These are phyloP conservation scores for Teleopsis dalmanni DNA, from an alignment of 1,140 invertebrate genomes.

Conservation along the genomic window DNA sequence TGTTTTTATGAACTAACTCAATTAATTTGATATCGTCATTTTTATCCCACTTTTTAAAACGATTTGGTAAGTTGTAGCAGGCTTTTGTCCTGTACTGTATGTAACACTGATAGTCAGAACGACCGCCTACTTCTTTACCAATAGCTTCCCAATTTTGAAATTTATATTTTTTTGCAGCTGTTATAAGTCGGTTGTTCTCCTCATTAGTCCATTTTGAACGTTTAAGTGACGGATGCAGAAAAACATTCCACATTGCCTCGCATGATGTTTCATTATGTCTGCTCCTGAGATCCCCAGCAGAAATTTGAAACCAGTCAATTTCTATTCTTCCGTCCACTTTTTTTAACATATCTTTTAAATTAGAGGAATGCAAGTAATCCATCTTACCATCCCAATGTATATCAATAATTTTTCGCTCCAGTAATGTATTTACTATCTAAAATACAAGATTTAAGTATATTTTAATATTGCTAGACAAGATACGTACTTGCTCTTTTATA, in stretches of 20 bases:
- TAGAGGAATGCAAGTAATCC: too few relatives aligned
- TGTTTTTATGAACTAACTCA: conserved; percentile 49
- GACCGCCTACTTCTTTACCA: conserved; percentile 47
- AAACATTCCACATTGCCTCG: conserved; percentile 58
- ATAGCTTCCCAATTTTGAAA: conserved; percentile 59
- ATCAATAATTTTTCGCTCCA: too few relatives aligned
- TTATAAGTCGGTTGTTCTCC: conserved; percentile 51
- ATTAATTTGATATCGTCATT: conserved; percentile 53
- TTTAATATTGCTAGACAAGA: too few relatives aligned
- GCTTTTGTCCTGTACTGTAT: conserved; percentile 53
- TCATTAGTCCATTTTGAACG: conserved; percentile 51
- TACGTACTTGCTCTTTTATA: conserved; percentile 39
- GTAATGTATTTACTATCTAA: too few relatives aligned
- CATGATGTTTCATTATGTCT: conserved; percentile 50
- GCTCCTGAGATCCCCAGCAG: conserved; percentile 42
- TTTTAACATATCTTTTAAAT: conserved; percentile 10
- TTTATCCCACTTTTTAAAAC: conserved; percentile 48
- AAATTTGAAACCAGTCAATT: conserved; percentile 44
- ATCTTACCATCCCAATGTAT: too few relatives aligned
- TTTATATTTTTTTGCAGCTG: conserved; percentile 45
- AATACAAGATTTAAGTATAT: too few relatives aligned
- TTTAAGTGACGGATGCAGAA: conserved; percentile 57
- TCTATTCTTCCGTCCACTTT: conserved; percentile 20
- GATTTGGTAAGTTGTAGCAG: conserved; percentile 20
- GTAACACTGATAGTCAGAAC: conserved; percentile 60